Conservation (phyloP, 2,797 vertebrate genomes). For the Catharus ustulatus region DNA sequence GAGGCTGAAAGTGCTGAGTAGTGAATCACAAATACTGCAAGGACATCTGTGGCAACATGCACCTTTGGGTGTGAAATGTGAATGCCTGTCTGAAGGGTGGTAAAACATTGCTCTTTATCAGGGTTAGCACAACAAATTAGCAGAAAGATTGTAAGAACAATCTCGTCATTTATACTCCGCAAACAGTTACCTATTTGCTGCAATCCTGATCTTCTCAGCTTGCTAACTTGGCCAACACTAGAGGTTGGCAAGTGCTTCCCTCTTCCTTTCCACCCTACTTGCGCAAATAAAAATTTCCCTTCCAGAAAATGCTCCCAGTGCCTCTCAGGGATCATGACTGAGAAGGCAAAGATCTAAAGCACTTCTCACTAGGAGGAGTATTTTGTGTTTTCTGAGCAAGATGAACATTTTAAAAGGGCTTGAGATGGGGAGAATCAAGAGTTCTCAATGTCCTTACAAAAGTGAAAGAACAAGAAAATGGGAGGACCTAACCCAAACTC, state of each 20-base stretch:
- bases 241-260: not conserved
- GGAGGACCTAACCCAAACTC: not conserved
- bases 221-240: not conserved
- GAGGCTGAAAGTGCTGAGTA: not conserved
- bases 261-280: not conserved
- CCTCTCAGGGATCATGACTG: not conserved
- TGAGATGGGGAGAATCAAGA: not conserved
- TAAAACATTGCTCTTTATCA: not conserved
- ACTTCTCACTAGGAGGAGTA: not conserved
- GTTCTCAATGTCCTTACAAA: not conserved
- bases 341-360: not conserved
- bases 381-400: not conserved
- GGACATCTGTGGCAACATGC: not conserved
- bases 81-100: not conserved
- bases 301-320: not conserved
- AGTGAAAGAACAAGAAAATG: not conserved
- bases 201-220: not conserved
- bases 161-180: not conserved
- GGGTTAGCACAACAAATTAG: not conserved
- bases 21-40: not conserved
- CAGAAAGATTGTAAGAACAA: not conserved
- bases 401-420: not conserved
- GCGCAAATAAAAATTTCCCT: not conserved
- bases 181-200: not conserved
- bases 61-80: not conserved